Conservation (phyloP, 2,113 vertebrate genomes). For the Cinclus mexicanus region DNA sequence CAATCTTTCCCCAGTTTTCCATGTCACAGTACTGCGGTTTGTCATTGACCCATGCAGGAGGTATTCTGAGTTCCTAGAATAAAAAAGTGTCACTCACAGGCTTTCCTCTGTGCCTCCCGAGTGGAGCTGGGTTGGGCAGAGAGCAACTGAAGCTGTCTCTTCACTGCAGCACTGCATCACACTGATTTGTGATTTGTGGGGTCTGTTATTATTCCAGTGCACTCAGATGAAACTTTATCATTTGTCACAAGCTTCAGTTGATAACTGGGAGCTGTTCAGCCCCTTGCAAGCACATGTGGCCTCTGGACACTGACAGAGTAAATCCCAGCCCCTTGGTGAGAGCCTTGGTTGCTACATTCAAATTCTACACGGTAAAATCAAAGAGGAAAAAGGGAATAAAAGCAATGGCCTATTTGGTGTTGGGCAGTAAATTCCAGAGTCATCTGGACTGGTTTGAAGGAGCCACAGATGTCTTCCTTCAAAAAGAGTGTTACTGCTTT, state of each 20-base stretch:
- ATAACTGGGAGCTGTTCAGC: neutral
- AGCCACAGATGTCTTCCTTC: neutral
- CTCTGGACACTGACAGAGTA: neutral
- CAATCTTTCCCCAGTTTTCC: neutral
- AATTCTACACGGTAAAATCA: neutral
- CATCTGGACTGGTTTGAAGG: neutral
- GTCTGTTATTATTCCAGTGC: neutral
- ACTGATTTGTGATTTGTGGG: neutral
- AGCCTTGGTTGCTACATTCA: neutral
- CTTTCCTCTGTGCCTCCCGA: neutral
- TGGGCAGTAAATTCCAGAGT: neutral
- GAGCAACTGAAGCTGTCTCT: neutral
- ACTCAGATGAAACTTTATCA: neutral
- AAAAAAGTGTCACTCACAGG: neutral
- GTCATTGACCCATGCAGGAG: neutral
- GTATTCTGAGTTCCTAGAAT: neutral
- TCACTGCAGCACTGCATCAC: neutral
- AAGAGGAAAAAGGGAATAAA: neutral
- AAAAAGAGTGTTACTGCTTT: neutral
- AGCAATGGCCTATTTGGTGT: neutral
- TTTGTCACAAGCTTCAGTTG: neutral
- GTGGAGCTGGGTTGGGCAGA: neutral
- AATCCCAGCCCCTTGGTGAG: neutral
- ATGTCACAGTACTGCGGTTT: neutral
- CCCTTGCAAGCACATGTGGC: fast-evolving